Conservation (phyloP, 2,113 vertebrate genomes). For the Elephantulus edwardii region DNA sequence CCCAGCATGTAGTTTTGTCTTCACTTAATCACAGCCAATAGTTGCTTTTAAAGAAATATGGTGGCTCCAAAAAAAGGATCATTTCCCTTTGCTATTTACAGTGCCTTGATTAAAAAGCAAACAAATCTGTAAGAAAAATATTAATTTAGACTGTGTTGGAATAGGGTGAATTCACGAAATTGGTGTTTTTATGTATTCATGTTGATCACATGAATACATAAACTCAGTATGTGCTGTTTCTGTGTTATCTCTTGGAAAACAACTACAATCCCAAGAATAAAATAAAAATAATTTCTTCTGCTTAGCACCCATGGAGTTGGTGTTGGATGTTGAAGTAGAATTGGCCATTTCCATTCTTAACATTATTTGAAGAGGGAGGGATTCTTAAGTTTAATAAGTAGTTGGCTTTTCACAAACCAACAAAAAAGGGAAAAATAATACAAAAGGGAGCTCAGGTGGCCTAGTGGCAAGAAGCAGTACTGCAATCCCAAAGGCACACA, state of each 20-base stretch:
- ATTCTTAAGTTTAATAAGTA: not conserved
- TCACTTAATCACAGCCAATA: constrained; percentile 79
- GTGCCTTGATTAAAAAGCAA: constrained; percentile 73
- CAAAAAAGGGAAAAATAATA: not conserved
- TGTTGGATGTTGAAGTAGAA: not conserved
- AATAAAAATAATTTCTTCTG: not conserved
- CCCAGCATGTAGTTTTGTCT: constrained; percentile 76
- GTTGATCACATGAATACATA: not conserved
- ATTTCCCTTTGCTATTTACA: constrained; percentile 67
- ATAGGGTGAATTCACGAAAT: constrained; percentile 40
- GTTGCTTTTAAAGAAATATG: constrained; percentile 64
- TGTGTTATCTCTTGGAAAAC: not conserved
- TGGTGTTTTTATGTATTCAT: constrained; percentile 4
- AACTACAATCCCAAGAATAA: not conserved
- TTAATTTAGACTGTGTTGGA: constrained; percentile 31
- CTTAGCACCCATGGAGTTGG: not conserved
- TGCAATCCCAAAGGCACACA: too few relatives aligned
- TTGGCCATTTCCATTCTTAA: not conserved
- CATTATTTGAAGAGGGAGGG: not conserved
- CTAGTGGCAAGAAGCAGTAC: too few relatives aligned
- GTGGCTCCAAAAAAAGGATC: constrained; percentile 53
- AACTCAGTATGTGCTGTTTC: not conserved
- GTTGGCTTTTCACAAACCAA: not conserved
- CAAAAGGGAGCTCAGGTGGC: too few relatives aligned
- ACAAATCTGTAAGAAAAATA: constrained; percentile 60